Percentiles rank a stretch among this genome's conserved stretches.
These are phyloP conservation scores for Magallana ariakensis DNA, from an alignment of 1,140 invertebrate species.

Conservation along the genomic window DNA sequence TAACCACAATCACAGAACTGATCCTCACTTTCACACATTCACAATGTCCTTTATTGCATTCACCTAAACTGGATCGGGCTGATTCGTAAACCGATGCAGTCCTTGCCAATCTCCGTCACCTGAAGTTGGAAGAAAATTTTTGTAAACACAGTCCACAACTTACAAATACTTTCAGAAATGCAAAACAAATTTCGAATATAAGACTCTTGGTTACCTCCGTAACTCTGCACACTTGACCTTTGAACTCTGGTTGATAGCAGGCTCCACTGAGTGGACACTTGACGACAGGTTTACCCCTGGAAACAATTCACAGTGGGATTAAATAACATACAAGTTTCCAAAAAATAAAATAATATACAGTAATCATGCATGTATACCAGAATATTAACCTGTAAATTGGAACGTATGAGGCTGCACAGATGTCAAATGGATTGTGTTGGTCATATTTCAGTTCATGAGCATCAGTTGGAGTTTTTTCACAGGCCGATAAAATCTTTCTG, in stretches of 20 bases:
- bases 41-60: background rate
- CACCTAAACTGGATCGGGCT: conserved; percentile 83
- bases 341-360: too few relatives aligned
- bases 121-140: conserved; percentile 81
- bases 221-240: conserved; percentile 90
- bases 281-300: conserved; percentile 92
- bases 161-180: too few relatives aligned
- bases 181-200: too few relatives aligned
- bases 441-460: conserved; percentile 95
- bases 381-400: conserved; percentile 89
- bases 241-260: conserved; percentile 92
- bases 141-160: too few relatives aligned
- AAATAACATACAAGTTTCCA: too few relatives aligned
- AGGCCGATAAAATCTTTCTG: conserved; percentile 93
- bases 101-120: conserved; percentile 94
- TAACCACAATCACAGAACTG: too few relatives aligned
- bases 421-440: conserved; percentile 98
- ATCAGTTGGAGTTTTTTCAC: conserved; percentile 94
- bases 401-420: conserved; percentile 94
- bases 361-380: background rate
- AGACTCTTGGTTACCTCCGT: conserved; percentile 69
- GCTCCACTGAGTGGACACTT: conserved; percentile 97
- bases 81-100: conserved; percentile 92
- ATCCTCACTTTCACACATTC: background rate
- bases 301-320: background rate